phyloP scores from a whole-genome alignment of 1,140 invertebrate species.

The Maconellicoccus hirsutus region DNA sequence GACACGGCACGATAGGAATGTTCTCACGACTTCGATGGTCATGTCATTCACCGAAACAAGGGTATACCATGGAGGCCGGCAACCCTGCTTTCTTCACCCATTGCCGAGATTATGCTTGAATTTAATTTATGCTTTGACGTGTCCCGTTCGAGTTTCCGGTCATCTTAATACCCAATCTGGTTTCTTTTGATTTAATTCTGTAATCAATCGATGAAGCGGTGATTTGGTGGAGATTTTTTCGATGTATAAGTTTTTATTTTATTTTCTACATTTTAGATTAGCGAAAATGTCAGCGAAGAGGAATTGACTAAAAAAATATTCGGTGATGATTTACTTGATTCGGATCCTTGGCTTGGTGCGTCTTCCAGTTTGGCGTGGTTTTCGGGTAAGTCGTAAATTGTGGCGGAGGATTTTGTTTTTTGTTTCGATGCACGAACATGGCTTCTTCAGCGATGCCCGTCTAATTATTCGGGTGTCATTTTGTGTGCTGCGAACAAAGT shows the following conservation, averaged over 20 bases:
- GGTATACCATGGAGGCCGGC: background rate
- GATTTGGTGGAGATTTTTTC: too few species aligned
- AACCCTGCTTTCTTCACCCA: background rate
- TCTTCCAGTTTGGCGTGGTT: background rate
- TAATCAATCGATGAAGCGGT: too few species aligned
- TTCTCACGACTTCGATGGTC: constrained; percentile 19
- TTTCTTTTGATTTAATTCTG: too few species aligned
- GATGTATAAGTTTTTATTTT: too few species aligned
- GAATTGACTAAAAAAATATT: background rate
- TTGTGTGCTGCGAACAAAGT: too few species aligned
- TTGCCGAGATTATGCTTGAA: background rate
- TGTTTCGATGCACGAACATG: too few species aligned
- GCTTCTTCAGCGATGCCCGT: too few species aligned
- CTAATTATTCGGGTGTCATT: too few species aligned
- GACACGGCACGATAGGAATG: constrained; percentile 15
- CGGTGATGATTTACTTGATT: background rate
- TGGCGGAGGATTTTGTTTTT: too few species aligned
- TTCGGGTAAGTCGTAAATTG: constrained; percentile 4
- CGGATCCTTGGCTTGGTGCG: constrained; percentile 4
- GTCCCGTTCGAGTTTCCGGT: background rate
- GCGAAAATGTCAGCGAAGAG: background rate
- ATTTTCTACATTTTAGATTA: background rate
- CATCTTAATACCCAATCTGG: background rate
- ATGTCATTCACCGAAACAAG: constrained; percentile 15
- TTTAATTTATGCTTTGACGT: background rate